Evolutionary conservation across 2,888 invertebrate genomes (phyloP).

Genomic region (Agrypnus murinus): DNA sequence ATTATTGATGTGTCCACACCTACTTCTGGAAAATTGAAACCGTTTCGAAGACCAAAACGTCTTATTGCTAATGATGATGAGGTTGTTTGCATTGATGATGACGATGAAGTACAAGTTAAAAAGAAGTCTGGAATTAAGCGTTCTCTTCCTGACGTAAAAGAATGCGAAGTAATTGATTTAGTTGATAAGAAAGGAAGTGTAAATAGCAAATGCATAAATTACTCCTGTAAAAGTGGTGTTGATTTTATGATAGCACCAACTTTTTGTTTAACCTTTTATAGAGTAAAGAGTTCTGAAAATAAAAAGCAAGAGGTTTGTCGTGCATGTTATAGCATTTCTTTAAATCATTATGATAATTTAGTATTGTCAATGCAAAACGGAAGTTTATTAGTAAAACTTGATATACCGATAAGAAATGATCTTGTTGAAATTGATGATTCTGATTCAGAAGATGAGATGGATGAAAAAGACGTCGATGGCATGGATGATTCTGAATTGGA

Average conservation of each 20-base stretch:
- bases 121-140: background rate
- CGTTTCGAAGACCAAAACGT: background rate
- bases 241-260: slow-evolving; percentile 71
- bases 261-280: slow-evolving; percentile 69
- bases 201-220: slow-evolving; percentile 74
- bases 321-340: slow-evolving; percentile 67
- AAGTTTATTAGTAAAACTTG: slow-evolving; percentile 61
- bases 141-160: background rate
- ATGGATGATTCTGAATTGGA: slow-evolving; percentile 62
- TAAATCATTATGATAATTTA: slow-evolving; percentile 66
- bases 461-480: slow-evolving; percentile 57
- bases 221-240: slow-evolving; percentile 71
- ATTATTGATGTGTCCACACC: slow-evolving; percentile 4
- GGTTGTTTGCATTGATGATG: slow-evolving; percentile 44
- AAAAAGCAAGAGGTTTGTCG: slow-evolving; percentile 68
- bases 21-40: background rate
- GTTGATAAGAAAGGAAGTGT: slow-evolving; percentile 60
- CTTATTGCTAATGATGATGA: slow-evolving; percentile 31
- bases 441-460: slow-evolving; percentile 66
- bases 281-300: slow-evolving; percentile 66
- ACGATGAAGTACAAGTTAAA: slow-evolving; percentile 31
- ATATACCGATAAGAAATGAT: slow-evolving; percentile 68
- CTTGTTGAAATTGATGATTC: slow-evolving; percentile 69
- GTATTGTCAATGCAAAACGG: slow-evolving; percentile 57
- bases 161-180: slow-evolving; percentile 65